Evolutionary conservation across 2,113 vertebrate species (phyloP).

Genomic region (Thamnophis sirtalis): DNA sequence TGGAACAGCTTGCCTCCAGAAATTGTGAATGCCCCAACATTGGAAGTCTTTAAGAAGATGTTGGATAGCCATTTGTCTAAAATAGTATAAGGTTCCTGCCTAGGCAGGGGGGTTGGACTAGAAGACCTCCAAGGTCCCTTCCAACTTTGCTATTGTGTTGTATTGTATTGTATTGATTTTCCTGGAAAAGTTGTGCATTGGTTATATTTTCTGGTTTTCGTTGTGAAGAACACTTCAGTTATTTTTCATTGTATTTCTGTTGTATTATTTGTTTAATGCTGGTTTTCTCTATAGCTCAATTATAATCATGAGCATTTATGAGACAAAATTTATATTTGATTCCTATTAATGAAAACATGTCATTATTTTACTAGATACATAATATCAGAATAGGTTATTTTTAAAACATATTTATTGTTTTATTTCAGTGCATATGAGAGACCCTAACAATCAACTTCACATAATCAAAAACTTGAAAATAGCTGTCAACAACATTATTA

Average conservation of each 20-base stretch:
- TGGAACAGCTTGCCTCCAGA: too few species aligned
- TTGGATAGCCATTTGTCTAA: too few species aligned
- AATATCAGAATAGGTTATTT: neutral
- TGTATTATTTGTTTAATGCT: neutral
- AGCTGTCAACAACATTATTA: slow-evolving; percentile 84
- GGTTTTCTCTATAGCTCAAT: neutral
- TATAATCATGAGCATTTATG: neutral
- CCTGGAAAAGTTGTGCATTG: neutral
- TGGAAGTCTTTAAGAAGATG: too few species aligned
- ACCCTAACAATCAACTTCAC: slow-evolving; percentile 95
- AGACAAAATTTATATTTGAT: neutral
- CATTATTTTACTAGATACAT: neutral
- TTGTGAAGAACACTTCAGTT: neutral
- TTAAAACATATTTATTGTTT: slow-evolving; percentile 20
- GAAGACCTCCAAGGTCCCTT: too few species aligned
- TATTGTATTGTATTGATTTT: neutral
- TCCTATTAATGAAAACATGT: neutral
- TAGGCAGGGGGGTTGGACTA: too few species aligned
- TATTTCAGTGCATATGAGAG: slow-evolving; percentile 84
- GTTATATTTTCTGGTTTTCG: neutral
- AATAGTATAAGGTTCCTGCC: too few species aligned
- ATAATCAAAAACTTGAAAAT: slow-evolving; percentile 94
- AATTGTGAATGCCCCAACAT: too few species aligned
- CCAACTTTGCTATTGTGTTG: too few species aligned
- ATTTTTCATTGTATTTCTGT: neutral